These are phyloP conservation scores for Etia nguti DNA, from an alignment of 2,113 vertebrate species.

Conservation along the genomic window DNA sequence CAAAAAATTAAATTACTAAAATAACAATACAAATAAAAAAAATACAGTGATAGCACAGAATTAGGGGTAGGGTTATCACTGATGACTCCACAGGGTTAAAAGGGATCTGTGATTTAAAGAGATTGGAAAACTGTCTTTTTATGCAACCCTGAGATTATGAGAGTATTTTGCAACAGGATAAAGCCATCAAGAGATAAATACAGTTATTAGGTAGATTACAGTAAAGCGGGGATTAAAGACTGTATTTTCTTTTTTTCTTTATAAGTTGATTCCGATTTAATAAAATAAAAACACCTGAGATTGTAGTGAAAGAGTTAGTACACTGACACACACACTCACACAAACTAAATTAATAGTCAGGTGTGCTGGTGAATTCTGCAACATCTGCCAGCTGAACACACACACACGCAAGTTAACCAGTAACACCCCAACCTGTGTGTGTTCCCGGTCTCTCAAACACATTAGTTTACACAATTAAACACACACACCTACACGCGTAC, in stretches of 20 bases:
- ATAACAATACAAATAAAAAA: not conserved
- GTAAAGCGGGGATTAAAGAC: not conserved
- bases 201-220: not conserved
- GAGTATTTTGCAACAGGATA: not conserved
- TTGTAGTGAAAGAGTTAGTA: not conserved
- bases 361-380: constrained; percentile 6
- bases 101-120: not conserved
- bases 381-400: constrained; percentile 14
- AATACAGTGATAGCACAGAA: not conserved
- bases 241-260: not conserved
- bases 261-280: not conserved
- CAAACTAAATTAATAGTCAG: not conserved
- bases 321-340: not conserved
- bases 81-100: not conserved
- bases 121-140: not conserved
- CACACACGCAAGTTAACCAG: constrained; percentile 2
- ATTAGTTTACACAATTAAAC: constrained; percentile 2
- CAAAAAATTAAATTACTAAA: not conserved
- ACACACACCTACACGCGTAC: not conserved
- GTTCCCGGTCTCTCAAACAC: not conserved
- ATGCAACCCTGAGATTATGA: not conserved
- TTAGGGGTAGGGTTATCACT: not conserved
- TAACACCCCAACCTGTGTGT: not conserved
- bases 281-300: not conserved
- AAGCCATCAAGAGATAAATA: not conserved